Base-by-base conservation (phyloP, 1,140 invertebrate genomes). In the Acromyrmex echinatior region DNA sequence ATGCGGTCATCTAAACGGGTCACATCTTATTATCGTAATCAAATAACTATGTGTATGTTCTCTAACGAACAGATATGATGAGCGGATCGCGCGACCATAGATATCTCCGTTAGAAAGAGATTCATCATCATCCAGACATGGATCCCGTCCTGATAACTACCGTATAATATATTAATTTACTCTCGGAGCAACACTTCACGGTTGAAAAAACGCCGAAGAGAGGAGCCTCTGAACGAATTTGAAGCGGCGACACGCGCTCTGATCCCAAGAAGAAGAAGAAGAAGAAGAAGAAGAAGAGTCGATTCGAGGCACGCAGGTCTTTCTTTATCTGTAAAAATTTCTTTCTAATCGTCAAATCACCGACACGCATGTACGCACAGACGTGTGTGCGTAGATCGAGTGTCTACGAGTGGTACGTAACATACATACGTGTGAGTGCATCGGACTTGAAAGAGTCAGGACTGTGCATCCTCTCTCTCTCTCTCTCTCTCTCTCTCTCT, bases 381-480 rank as follows among this genome's bases (percentile, higher is more conserved):
- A 39, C 7, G n/a, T 66, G 58, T 56, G 56, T 79, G 80, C 73
- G 45, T 58, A 66, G 31, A 71, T 18, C 4, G n/a, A 53, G 88
- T 45, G 79, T 66, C 62, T 63, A 87, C 76, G 77, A 66, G 78
- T 28, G 10, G 35, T 12, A 51, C 14, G 12, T 39, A 25, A 88
- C 73, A 51, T 28, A 56, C 31, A 51, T 28, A 56, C 31, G 49
- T 25, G 60, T 25, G 78, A 16, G 53, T 35, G 88, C 49, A 39
- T 60, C 39, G 63, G 35, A 14, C 49, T n/a, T 31, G 65, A 18
- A 45, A 66, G 35, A 79, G 35, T 87, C 73, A 56, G 78, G 73
- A 88, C 77, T 86, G 78, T 71, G 87, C 84, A 89, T 88, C 86
- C 90, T 88, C 68, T 71, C 70, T 70, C 68, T 31, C 77, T 70